Evolutionary conservation across 37 sponge, comb jelly and placozoan genomes (phyloP).

Genomic region (Chondrosia reniformis): DNA sequence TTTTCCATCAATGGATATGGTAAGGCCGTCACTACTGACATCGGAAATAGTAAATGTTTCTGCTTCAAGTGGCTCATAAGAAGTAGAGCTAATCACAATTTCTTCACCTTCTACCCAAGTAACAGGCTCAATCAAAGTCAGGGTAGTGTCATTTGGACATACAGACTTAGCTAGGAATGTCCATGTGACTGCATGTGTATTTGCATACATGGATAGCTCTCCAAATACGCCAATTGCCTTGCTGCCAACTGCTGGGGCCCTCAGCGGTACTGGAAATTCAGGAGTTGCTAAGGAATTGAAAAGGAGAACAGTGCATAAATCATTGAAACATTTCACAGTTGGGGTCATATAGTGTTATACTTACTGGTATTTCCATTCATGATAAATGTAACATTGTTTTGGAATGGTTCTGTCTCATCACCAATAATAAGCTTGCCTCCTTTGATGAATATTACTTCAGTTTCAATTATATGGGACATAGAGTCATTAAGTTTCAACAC

Average conservation of each 20-base stretch:
- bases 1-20: slow-evolving; percentile 30
- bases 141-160: slow-evolving; percentile 24
- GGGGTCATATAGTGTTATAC: no score
- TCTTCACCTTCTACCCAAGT: slow-evolving; percentile 80
- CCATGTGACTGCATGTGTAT: no score
- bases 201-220: slow-evolving; percentile 52
- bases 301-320: no score
- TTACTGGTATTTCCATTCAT: slow-evolving; percentile 59
- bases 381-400: slow-evolving; percentile 44
- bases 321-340: no score
- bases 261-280: slow-evolving; percentile 24
- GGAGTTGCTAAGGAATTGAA: slow-evolving; percentile 11
- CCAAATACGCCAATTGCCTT: slow-evolving; percentile 91
- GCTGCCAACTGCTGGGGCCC: slow-evolving; percentile 52
- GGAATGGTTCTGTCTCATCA: slow-evolving; percentile 57
- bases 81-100: slow-evolving; percentile 86
- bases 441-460: slow-evolving; percentile 68
- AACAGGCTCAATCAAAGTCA: slow-evolving; percentile 47
- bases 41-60: slow-evolving; percentile 52
- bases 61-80: slow-evolving; percentile 68
- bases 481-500: slow-evolving; percentile 68
- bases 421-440: slow-evolving; percentile 78
- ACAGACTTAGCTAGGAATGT: slow-evolving; percentile 72
- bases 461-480: slow-evolving; percentile 62
- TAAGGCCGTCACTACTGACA: slow-evolving; percentile 14